A percentile compares a stretch with the other conserved stretches of the same genome.
Evolutionary conservation across 2,113 vertebrate species (phyloP).

Genomic region (Phyllostomus hastatus): DNA sequence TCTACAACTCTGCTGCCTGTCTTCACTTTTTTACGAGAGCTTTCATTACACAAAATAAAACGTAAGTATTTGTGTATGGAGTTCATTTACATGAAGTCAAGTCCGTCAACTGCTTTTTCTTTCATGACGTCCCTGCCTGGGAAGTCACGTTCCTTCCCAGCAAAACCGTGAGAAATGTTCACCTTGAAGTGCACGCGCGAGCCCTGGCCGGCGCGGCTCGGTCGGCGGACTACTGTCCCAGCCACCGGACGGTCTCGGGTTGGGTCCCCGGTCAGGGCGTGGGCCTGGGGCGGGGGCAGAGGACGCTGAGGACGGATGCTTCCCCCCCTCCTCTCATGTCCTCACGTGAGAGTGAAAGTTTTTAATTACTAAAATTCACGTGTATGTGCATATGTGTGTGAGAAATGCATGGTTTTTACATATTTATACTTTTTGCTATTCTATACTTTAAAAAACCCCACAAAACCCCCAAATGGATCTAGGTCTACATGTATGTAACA

Average conservation of each 20-base stretch:
- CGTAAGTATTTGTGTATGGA: background rate
- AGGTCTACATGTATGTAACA: background rate
- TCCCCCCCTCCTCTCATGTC: no score
- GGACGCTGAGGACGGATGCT: fast-evolving
- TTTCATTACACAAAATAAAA: background rate
- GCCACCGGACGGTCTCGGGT: no score
- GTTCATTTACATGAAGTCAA: background rate
- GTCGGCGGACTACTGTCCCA: no score
- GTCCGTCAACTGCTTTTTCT: background rate
- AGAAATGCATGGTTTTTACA: background rate
- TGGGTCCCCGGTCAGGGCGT: no score
- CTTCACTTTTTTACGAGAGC: background rate
- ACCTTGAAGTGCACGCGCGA: background rate
- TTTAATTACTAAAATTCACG: background rate
- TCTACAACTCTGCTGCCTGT: background rate
- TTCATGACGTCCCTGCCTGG: background rate
- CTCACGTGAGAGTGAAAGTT: no score
- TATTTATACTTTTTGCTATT: background rate
- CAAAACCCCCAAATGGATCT: background rate
- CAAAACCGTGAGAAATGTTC: background rate
- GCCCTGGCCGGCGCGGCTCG: no score
- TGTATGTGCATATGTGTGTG: background rate
- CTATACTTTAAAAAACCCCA: background rate
- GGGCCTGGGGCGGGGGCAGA: no score
- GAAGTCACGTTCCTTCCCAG: background rate